A percentile compares a stretch with the other conserved stretches of the same genome.
phyloP scores from a whole-genome alignment of 2,797 vertebrate species.

The Urophycis tenuis region DNA sequence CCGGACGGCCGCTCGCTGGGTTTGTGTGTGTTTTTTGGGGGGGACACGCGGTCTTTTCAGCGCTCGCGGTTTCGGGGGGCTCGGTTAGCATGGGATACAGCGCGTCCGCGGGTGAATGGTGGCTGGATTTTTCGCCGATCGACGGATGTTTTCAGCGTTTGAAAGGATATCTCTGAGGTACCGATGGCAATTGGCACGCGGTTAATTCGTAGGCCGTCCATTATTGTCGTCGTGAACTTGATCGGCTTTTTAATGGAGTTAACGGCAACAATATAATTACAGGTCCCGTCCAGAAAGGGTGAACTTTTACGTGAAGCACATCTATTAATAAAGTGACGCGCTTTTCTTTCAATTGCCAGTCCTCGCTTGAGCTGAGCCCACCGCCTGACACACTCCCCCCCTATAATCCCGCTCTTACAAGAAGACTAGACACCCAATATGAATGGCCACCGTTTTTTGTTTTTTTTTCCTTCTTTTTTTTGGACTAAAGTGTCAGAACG shows the following conservation, averaged over 20 bases:
- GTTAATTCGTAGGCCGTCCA: not conserved
- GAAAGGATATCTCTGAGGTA: not conserved
- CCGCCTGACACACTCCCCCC: not conserved
- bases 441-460: slow-evolving; percentile 4
- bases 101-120: not conserved
- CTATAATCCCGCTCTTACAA: not conserved
- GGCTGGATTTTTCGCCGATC: not conserved
- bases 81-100: slow-evolving; percentile 7
- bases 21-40: too few species aligned
- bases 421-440: not conserved
- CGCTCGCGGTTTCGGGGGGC: slow-evolving; percentile 17
- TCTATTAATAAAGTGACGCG: not conserved
- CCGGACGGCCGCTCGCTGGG: slow-evolving; percentile 45
- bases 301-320: not conserved
- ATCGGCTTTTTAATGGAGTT: not conserved
- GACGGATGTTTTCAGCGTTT: not conserved
- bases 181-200: too few species aligned
- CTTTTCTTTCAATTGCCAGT: not conserved
- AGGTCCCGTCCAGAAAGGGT: too few species aligned
- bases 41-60: too few species aligned
- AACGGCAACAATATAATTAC: too few species aligned
- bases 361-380: not conserved
- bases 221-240: not conserved
- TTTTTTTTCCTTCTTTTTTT: too few species aligned
- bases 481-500: not conserved